Evolutionary conservation across 2,113 vertebrate genomes (phyloP).

Genomic region (Pogona vitticeps): DNA sequence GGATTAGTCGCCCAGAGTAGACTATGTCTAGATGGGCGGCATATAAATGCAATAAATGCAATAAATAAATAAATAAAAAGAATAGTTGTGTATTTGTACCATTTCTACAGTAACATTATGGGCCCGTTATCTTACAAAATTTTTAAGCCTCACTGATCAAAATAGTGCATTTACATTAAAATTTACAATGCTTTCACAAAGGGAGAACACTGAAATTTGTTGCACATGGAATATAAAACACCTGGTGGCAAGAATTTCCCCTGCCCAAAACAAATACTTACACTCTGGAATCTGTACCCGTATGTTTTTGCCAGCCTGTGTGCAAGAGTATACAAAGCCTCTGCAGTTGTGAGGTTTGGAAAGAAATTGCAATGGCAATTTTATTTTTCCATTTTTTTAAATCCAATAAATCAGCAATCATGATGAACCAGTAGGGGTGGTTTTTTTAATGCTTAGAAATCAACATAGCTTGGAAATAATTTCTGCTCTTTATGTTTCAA

Average conservation of each 20-base stretch:
- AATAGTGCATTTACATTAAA: background rate
- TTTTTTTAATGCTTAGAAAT: no score
- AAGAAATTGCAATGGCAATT: background rate
- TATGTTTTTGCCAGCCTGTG: background rate
- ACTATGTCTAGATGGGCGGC: no score
- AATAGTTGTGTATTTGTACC: constrained; percentile 23
- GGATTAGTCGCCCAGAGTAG: no score
- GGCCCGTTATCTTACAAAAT: background rate
- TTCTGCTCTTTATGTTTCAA: background rate
- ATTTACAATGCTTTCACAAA: background rate
- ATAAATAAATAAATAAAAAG: no score
- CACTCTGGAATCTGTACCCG: background rate
- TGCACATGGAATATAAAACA: no score
- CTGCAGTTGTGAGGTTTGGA: background rate
- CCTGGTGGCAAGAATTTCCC: no score
- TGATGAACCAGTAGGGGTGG: background rate
- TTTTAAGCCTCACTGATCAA: background rate
- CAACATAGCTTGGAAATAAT: background rate
- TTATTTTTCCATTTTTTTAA: background rate
- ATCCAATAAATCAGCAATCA: background rate
- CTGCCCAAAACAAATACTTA: background rate
- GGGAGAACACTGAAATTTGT: background rate
- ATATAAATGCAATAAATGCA: no score
- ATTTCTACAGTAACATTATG: background rate
- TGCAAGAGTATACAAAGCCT: background rate